Evolutionary conservation across 2,797 vertebrate species (phyloP), one percentile per base, ranked within the genome.

Genomic region (Pseudomugil tenellus): DNA sequence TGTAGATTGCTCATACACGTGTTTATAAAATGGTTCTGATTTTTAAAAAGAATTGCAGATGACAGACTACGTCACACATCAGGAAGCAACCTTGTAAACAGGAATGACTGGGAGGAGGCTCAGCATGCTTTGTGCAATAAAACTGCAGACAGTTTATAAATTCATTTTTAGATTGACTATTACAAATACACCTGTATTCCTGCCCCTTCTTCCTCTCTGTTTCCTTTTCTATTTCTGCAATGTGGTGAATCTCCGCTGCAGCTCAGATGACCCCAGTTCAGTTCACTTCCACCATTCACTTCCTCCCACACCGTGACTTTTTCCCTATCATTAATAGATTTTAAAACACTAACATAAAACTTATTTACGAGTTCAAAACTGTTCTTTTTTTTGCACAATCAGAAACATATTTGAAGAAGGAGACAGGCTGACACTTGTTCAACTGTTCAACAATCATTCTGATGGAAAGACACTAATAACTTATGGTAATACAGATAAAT

Each of bases 1-100:
- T 3, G 29, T 9, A 17, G 37, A 41, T 12, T 29, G 46, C 52
- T 14, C 31, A 23, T 28, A 59, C 43, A 34, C 26, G 6, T 16
- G 4, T 11, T 4, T 63, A 55, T 23, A 25, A 56, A 16, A 3
- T 3, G 48, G 17, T 34, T 57, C 28, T 28, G 54, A 26, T 67
- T 70, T 77, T 64, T 91, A 76, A 91, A 32, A 74, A 84, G 69
- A 87, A 86, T 74, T 87, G 67, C 89, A 91, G 87, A 90, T 92
- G 83, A 85, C 63, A 43, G 56, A 68, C 35, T 19, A 5, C 82
- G 84, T 89, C 88, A 91, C 83, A 74, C 63, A 88, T 74, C 81
- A 92, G 90, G 93, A 94, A 93, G 81, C 79, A 63, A 62, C 74
- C 69, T 69, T 81, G 88, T 93, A 93, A 94, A 94, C 93, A 94